These are phyloP conservation scores for Natator depressus DNA, from an alignment of 2,113 vertebrate genomes.

Conservation along the genomic window DNA sequence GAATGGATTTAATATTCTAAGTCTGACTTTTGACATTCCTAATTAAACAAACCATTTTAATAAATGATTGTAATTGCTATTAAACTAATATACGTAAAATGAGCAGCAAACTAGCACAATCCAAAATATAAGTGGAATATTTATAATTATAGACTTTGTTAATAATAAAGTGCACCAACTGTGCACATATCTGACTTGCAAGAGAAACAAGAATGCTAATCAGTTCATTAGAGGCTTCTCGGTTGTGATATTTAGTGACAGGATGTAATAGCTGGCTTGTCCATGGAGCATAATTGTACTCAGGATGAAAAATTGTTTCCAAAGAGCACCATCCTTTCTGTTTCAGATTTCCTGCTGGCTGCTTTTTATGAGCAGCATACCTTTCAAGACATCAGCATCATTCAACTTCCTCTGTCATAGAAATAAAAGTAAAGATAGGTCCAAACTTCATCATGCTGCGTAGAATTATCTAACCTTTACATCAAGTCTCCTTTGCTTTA, in stretches of 20 bases:
- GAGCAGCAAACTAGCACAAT: slow-evolving; percentile 70
- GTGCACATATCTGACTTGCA: slow-evolving; percentile 77
- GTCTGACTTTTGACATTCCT: slow-evolving; percentile 68
- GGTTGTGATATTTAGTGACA: slow-evolving; percentile 80
- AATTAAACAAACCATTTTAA: slow-evolving; percentile 75
- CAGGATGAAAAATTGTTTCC: slow-evolving; percentile 77
- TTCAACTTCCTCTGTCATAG: slow-evolving; percentile 68
- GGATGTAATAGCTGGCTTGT: slow-evolving; percentile 74
- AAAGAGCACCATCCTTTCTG: slow-evolving; percentile 73
- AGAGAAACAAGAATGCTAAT: slow-evolving; percentile 82
- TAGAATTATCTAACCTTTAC: slow-evolving; percentile 74
- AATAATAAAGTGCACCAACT: slow-evolving; percentile 79
- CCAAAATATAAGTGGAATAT: slow-evolving; percentile 74
- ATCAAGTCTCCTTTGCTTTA: slow-evolving; percentile 63
- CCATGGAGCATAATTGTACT: slow-evolving; percentile 76
- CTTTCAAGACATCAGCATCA: slow-evolving; percentile 76
- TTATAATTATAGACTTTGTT: slow-evolving; percentile 78
- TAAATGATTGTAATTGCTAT: slow-evolving; percentile 73
- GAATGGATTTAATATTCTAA: slow-evolving; percentile 64
- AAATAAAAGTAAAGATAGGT: slow-evolving; percentile 65
- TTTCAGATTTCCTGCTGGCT: slow-evolving; percentile 76
- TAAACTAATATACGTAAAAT: slow-evolving; percentile 61
- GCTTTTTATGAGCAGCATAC: slow-evolving; percentile 73
- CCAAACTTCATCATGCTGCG: slow-evolving; percentile 62
- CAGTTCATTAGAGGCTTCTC: slow-evolving; percentile 81